Conservation (phyloP, 2,888 invertebrate species). For the Nowickia ferox region DNA sequence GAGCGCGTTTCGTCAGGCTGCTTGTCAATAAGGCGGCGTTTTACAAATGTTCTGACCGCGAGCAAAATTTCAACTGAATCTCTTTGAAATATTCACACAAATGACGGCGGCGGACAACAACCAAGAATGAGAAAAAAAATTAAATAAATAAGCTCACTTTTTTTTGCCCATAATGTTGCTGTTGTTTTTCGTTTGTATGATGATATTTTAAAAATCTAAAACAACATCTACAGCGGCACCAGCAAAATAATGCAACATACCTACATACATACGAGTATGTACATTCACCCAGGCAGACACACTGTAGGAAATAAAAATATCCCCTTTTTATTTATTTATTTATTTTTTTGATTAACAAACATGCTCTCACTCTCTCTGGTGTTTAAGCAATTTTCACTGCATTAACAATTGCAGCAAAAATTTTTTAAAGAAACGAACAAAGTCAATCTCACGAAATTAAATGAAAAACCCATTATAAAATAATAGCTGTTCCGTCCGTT, state of each 20-base stretch:
- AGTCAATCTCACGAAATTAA: conserved; percentile 66
- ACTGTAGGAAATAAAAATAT: conserved; percentile 43
- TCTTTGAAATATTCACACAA: conserved; percentile 51
- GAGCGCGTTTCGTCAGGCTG: conserved; percentile 34
- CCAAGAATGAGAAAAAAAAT: conserved; percentile 41
- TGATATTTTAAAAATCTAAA: conserved; percentile 71
- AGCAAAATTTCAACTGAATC: conserved; percentile 79
- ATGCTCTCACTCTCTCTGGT: conserved; percentile 53
- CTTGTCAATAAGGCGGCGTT: conserved; percentile 53
- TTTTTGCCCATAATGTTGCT: conserved; percentile 43
- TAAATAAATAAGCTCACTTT: conserved; percentile 55
- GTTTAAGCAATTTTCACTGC: conserved; percentile 41
- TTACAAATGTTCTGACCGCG: conserved; percentile 78
- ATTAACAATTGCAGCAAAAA: conserved; percentile 21
- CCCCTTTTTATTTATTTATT: conserved; percentile 33
- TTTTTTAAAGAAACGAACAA: conserved; percentile 1
- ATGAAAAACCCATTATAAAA: conserved; percentile 70
- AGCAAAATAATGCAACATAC: conserved; percentile 37
- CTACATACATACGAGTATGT: background rate
- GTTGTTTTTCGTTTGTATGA: conserved; percentile 67
- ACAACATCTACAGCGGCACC: conserved; percentile 47
- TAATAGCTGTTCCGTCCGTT: conserved; percentile 45
- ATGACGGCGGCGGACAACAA: conserved; percentile 55
- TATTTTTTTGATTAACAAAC: conserved; percentile 31
- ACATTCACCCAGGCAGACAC: conserved; percentile 30